These are phyloP conservation scores for Brachionus koreanus DNA, from an alignment of 1,140 invertebrate genomes.

Conservation along the genomic window DNA sequence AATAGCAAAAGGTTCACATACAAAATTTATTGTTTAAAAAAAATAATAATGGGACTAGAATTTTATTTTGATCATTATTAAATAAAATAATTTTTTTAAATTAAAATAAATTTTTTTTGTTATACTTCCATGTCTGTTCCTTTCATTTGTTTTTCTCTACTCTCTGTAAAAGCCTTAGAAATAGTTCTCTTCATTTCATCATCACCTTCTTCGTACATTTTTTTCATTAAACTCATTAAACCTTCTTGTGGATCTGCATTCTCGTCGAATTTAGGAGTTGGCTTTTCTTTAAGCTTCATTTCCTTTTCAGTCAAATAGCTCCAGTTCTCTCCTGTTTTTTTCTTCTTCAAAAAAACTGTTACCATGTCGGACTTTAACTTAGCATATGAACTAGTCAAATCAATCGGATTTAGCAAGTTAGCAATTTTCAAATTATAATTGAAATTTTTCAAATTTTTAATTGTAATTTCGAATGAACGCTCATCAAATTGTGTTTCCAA, in stretches of 20 bases:
- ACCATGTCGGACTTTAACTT: slow-evolving; percentile 67
- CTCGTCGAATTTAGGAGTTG: slow-evolving; percentile 57
- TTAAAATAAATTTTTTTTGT: not conserved
- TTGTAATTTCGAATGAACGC: not conserved
- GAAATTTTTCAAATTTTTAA: slow-evolving; percentile 26
- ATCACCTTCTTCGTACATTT: slow-evolving; percentile 93
- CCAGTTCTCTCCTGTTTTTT: slow-evolving; percentile 66
- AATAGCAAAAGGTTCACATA: slow-evolving; percentile 39
- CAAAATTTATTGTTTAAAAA: slow-evolving; percentile 28
- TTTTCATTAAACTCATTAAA: slow-evolving; percentile 82
- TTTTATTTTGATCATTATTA: not conserved
- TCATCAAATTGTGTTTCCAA: slow-evolving; percentile 56
- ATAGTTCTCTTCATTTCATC: slow-evolving; percentile 90
- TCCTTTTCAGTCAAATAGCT: slow-evolving; percentile 73
- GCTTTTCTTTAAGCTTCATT: slow-evolving; percentile 69
- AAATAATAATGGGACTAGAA: not conserved
- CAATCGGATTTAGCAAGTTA: slow-evolving; percentile 40
- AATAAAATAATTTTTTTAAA: not conserved
- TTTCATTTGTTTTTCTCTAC: slow-evolving; percentile 65
- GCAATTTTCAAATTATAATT: slow-evolving; percentile 33
- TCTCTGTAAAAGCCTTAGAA: slow-evolving; percentile 81
- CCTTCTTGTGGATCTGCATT: slow-evolving; percentile 65
- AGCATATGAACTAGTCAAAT: not conserved
- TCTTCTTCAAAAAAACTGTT: slow-evolving; percentile 71
- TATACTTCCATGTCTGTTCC: slow-evolving; percentile 7